Evolutionary conservation across 2,797 vertebrate species (phyloP), one percentile per base, ranked within the genome.

Genomic region (Pangasius krempfi): DNA sequence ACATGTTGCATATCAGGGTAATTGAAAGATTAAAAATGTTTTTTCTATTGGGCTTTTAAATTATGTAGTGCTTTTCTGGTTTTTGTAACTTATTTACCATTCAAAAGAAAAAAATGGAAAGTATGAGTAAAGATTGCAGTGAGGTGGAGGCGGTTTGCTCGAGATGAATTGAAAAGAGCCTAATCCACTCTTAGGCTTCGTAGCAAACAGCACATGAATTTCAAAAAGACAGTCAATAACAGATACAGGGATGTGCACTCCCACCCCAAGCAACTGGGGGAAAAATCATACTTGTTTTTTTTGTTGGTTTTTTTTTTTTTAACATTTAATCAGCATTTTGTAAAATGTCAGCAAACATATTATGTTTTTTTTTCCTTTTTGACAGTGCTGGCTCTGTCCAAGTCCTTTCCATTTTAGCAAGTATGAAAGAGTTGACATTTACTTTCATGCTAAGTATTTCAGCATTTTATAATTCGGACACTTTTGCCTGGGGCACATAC

Each of bases 41-140:
- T 20, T 1, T 6, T 58, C 6, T 22, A 22, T 78, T 60, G 18
- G 4, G 44, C 75, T 82, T 88, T 60, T 47, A 73, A 62, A 88
- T 60, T 60, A 72, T 40, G 87, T 72, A 81, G 73, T 85, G 72
- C 72, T 86, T 85, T 84, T 25, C 72, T 90, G 56, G 66, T 50
- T 89, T 68, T 68, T 83, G 37, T 44, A 44, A 25, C 40, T n/a
- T 78, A n/a, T 56, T 68, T 86, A 70, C 50, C 47, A 76, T 56
- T 90, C 60, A 75, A 89, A 89, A 82, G 60, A 91, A 89, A 90
- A 94, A 92, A 91, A 92, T 93, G 91, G 90, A 92, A 80, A 86
- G 89, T 88, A 89, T 91, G 89, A 91, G 70, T 62, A 66, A 90
- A 84, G 89, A 92, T 62, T 44, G 13, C 22, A 44, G 58, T 20